phyloP scores from a whole-genome alignment of 2,888 invertebrate genomes.

The Dusona sp. region DNA sequence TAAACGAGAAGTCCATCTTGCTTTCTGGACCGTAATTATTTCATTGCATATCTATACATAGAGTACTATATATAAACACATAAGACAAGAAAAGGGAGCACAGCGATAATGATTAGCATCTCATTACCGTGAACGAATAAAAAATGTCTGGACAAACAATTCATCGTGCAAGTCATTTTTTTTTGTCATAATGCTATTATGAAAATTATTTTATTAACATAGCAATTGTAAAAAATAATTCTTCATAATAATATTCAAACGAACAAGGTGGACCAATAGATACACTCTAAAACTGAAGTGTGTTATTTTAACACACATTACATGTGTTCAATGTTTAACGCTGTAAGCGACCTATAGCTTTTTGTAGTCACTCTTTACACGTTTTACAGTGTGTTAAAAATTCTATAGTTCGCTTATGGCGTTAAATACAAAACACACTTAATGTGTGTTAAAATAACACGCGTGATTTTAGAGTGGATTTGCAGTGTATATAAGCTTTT shows the following conservation, averaged over 20 bases:
- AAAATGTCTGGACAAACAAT: background rate
- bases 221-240: background rate
- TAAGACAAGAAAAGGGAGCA: background rate
- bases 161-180: background rate
- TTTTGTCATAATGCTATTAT: background rate
- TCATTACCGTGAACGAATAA: conserved; percentile 14
- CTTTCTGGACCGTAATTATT: conserved; percentile 16
- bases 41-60: conserved; percentile 1
- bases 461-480: too few species aligned
- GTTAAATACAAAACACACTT: too few species aligned
- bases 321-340: too few species aligned
- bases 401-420: too few species aligned
- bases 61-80: conserved; percentile 1
- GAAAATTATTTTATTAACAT: background rate
- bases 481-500: too few species aligned
- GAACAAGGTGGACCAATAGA: background rate
- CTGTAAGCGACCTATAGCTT: too few species aligned
- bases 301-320: too few species aligned
- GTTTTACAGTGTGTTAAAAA: too few species aligned
- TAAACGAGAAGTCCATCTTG: conserved; percentile 57
- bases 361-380: too few species aligned
- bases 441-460: too few species aligned
- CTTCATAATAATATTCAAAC: background rate
- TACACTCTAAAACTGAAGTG: too few species aligned
- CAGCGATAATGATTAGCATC: conserved; percentile 41